A percentile compares a stretch with the other conserved stretches of the same genome.
Conservation (phyloP, 2,113 vertebrate species). For the Poeciliopsis occidentalis region DNA sequence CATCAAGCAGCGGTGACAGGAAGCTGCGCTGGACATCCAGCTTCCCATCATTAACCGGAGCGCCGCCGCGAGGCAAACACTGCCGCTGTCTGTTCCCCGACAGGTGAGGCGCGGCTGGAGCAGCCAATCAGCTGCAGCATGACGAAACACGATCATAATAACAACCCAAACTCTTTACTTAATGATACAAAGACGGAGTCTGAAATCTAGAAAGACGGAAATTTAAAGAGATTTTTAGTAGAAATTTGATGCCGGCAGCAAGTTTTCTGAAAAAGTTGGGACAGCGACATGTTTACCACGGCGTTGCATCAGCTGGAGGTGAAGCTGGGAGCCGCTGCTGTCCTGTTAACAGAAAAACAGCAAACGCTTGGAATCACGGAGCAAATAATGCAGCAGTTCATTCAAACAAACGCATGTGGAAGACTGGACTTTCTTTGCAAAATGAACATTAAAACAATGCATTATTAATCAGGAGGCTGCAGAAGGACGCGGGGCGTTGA, state of each 20-base stretch:
- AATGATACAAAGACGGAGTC: neutral
- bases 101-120: constrained; percentile 8
- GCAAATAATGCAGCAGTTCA: neutral
- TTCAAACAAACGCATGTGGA: neutral
- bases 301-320: constrained; percentile 9
- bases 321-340: neutral
- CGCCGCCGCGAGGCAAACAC: neutral
- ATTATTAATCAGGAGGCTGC: neutral
- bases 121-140: constrained; percentile 2
- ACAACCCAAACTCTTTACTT: constrained; percentile 1
- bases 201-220: neutral
- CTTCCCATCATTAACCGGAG: constrained; percentile 49
- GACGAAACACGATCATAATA: neutral
- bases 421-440: neutral
- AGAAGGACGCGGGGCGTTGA: neutral
- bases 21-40: constrained; percentile 1
- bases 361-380: no score
- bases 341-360: neutral
- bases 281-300: neutral
- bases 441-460: neutral
- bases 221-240: neutral
- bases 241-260: neutral
- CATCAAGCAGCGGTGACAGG: constrained; percentile 41
- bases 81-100: neutral
- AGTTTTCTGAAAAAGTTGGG: neutral